Evolutionary conservation across 1,140 invertebrate genomes (phyloP), one percentile per base, ranked within the genome.

Genomic region (Gonatopus flavifemur): DNA sequence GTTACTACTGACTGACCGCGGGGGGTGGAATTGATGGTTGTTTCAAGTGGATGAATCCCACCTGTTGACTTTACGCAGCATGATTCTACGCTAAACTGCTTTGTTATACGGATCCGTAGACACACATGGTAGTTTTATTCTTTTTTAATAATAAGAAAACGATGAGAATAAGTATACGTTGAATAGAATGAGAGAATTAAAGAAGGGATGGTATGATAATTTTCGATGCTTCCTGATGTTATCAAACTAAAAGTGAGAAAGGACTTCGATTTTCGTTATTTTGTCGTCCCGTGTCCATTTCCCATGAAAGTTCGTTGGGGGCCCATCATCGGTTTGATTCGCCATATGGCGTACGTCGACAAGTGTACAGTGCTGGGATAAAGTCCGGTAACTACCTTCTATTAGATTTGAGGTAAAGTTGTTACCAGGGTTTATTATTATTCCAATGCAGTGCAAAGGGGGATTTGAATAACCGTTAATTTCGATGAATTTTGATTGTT

Each of bases 391-490:
- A n/a, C n/a, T n/a, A n/a, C n/a, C n/a, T n/a, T n/a, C n/a, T n/a
- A n/a, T n/a, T n/a, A n/a, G n/a, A n/a, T n/a, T n/a, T n/a, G n/a
- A n/a, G n/a, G n/a, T n/a, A n/a, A n/a, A n/a, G n/a, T n/a, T n/a
- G n/a, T n/a, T n/a, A n/a, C n/a, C n/a, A n/a, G n/a, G n/a, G n/a
- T n/a, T n/a, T n/a, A n/a, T n/a, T n/a, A n/a, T n/a, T n/a, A n/a
- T n/a, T n/a, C n/a, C n/a, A n/a, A n/a, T n/a, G n/a, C n/a, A n/a
- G n/a, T n/a, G n/a, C n/a, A n/a, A 56, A 51, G 62, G 72, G 59
- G 77, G 75, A 78, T 78, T 78, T 78, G 77, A 78, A 78, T 78
- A 78, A 78, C 76, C 74, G 76, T 78, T 78, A 60, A n/a, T n/a
- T n/a, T n/a, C n/a, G n/a, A n/a, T n/a, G n/a, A n/a, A n/a, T n/a